Base-by-base conservation (phyloP, 2,888 invertebrate species). In the Celastrina argiolus region DNA sequence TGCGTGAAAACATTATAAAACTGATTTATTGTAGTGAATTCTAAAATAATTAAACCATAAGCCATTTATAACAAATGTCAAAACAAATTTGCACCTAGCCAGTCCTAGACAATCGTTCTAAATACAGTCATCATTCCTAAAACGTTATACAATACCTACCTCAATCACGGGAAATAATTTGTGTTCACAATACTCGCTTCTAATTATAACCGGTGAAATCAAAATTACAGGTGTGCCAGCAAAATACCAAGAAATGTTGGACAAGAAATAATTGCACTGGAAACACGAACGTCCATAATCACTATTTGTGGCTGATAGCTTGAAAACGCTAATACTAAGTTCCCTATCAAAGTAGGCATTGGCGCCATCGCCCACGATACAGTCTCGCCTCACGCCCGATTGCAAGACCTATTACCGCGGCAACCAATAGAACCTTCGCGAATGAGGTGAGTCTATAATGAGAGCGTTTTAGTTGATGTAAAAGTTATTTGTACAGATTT, bases 201-300 rank as follows among this genome's bases (percentile, higher is more conserved):
- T 68, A 68, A 68, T 69, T 68, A 65, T 51, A 67, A 67, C 63
- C 68, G 66, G 66, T 67, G 67, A 65, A 67, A 70, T 68, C 64
- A 66, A 69, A 69, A 68, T 67, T 64, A 67, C 69, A 66, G 64
- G 65, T 67, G 67, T 63, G 63, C 70, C 67, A 67, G 69, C 69
- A 68, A 71, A 71, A 72, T 71, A 65, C 69, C 69, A 66, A 69
- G 71, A 67, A 71, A 70, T 70, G 65, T 69, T 68, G 63, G 70
- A 68, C 71, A 70, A 74, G 78, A 82, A 83, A 85, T 85, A 84
- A 84, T 81, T 80, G 77, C 77, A 79, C 78, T 80, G 71, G 78
- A 78, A 79, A 80, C 77, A 78, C 79, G 78, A 71, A 73, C 70
- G 74, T 76, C 77, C 75, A 78, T 84, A 84, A 85, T 84, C 84